Evolutionary conservation across 2,113 vertebrate species (phyloP), one percentile per base, ranked within the genome.

Genomic region (Psilopsiagon aymara): DNA sequence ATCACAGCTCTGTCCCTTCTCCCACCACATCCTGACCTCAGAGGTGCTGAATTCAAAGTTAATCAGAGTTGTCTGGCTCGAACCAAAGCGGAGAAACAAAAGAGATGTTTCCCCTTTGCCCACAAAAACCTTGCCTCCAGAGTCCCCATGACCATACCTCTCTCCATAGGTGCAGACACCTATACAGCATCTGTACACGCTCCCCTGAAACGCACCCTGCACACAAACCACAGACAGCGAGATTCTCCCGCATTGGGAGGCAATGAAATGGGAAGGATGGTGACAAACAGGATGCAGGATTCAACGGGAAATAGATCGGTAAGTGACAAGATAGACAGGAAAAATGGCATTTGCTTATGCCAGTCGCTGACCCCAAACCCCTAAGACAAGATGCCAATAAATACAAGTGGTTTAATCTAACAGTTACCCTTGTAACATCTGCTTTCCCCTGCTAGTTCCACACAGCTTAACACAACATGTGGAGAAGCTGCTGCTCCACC

Each of bases 381-480:
- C 0, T 59, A 37, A 46, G 60, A 76, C 67, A 92, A 88, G 29
- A 39, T 12, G 24, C 12, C 55, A 75, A 55, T 17, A 55, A 69
- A 88, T 41, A 66, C 31, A 39, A 87, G 52, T 7, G 2, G 44
- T 93, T 90, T 63, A 76, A 77, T 49, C 28, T 25, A 7, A 46
- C n/a, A 39, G 43, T 49, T 79, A n/a, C 41, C 47, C 70, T 43
- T 9, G 10, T 9, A 89, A 83, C 18, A 43, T 59, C 46, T 66
- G 46, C 60, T 70, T 35, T 71, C 39, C 64, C 49, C 4, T 67
- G 41, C 21, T 74, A 46, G 44, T 82, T 93, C 46, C 66, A 79
- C 76, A 41, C 59, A 37, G 66, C 7, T 28, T 82, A 52, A 67
- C 0, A 0, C 60, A 68, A 43, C 0, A 0, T 25, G 35, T 3